Conservation (phyloP, 2,113 vertebrate genomes). For the Gila orcuttii region DNA sequence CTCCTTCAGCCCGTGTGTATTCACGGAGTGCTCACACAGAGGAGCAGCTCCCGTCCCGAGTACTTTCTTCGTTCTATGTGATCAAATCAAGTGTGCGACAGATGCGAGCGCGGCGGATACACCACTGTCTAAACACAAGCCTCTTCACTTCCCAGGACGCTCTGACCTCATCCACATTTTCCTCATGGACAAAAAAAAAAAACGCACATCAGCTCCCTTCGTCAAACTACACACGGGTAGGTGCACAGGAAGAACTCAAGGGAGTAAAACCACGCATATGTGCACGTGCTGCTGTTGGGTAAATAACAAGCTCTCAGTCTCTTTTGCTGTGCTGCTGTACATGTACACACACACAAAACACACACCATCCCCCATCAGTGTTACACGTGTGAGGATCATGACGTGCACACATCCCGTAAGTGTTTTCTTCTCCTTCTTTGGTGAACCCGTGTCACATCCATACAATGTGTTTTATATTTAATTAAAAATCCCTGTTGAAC, state of each 20-base stretch:
- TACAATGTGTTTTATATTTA: not conserved
- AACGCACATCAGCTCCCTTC: not conserved
- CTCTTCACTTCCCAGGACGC: slow-evolving; percentile 18
- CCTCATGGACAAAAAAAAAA: not conserved
- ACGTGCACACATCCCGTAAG: not conserved
- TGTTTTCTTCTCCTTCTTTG: too few relatives aligned
- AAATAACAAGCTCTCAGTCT: not conserved
- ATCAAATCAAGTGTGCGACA: slow-evolving; percentile 15
- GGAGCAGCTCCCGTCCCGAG: not conserved
- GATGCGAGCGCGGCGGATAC: not conserved
- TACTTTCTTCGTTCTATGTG: not conserved
- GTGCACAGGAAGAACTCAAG: not conserved
- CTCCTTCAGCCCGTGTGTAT: not conserved
- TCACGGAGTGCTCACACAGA: not conserved
- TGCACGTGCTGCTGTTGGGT: not conserved
- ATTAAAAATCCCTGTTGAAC: not conserved
- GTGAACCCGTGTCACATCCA: not conserved
- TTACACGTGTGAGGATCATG: slow-evolving; percentile 24
- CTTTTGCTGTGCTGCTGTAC: not conserved
- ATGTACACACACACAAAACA: not conserved
- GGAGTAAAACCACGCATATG: not conserved
- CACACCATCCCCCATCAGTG: slow-evolving; percentile 15
- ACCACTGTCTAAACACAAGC: slow-evolving; percentile 7
- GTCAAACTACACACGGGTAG: not conserved
- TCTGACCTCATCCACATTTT: slow-evolving; percentile 1